Percentiles rank a stretch among this genome's conserved stretches.
phyloP scores from a whole-genome alignment of 1,140 invertebrate species.

The Leguminivora glycinivorella region DNA sequence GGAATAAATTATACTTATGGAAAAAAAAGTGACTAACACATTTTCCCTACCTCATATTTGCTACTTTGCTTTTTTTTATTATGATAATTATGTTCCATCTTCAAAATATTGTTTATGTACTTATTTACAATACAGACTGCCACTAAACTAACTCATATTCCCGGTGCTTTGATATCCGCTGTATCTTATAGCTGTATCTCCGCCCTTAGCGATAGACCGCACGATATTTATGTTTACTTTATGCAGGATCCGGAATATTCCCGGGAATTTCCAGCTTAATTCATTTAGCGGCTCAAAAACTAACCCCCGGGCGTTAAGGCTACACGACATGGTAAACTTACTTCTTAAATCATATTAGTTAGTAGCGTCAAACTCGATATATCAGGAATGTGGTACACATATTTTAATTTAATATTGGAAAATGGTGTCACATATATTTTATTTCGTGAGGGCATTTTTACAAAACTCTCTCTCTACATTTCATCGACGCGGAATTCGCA shows the following conservation, averaged over 20 bases:
- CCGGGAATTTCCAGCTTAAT: slow-evolving; percentile 52
- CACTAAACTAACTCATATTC: not conserved
- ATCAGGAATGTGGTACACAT: not conserved
- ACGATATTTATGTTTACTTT: slow-evolving; percentile 67
- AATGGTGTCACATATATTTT: not conserved
- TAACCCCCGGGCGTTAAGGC: slow-evolving; percentile 31
- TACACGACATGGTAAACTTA: not conserved
- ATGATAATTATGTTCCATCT: too few species aligned
- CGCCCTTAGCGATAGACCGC: slow-evolving; percentile 47
- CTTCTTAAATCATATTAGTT: slow-evolving; percentile 8
- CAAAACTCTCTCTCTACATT: too few species aligned
- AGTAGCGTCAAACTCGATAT: not conserved
- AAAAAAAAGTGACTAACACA: too few species aligned
- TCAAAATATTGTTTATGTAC: too few species aligned
- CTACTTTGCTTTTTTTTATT: too few species aligned
- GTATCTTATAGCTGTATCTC: slow-evolving; percentile 29
- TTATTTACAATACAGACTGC: too few species aligned
- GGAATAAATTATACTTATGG: too few species aligned
- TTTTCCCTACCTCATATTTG: too few species aligned
- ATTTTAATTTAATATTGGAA: not conserved
- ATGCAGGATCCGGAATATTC: slow-evolving; percentile 55
- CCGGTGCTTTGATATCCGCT: slow-evolving; percentile 4
- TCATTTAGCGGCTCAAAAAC: slow-evolving; percentile 58
- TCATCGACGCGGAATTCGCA: too few species aligned
- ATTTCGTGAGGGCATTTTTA: too few species aligned